Evolutionary conservation across 2,888 invertebrate genomes (phyloP), one percentile per base, ranked within the genome.

Genomic region (Flexamia atlantica): DNA sequence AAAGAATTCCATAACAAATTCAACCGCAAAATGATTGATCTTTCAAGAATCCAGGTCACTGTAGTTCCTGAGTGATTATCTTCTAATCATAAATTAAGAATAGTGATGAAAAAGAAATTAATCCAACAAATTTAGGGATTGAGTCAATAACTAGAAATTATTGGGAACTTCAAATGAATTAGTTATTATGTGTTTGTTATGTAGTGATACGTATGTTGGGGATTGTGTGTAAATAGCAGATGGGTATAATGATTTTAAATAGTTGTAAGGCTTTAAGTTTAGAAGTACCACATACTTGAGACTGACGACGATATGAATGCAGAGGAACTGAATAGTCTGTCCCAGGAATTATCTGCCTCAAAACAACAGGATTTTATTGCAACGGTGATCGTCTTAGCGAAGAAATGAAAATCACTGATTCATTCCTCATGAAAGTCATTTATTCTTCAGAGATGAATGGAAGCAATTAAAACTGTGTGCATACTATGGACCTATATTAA

Each of bases 1-100:
- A 81, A 86, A 30, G 85, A 85, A 50, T 88, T 88, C 84, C 86
- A 86, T 46, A 85, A 86, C 32, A 86, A 87, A 25, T 87, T 87
- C 81, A 88, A 88, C 74, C 85, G 88, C 30, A 88, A 88, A 86
- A 88, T 88, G 86, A 87, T 88, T 36, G 88, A 88, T 83, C 86
- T 88, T 9, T 88, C 88, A 12, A 86, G 88, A 83, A 88, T 88
- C 60, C 87, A 81, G 80, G 87, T 88, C 17, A 84, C 86, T 28
- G 82, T 87, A 20, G 84, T 87, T n/a, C 85, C 81, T 25, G 84
- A 85, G 32, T 82, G 40, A 85, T 23, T 7, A n/a, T 60, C 36
- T 64, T 9, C n/a, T 9, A 23, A 25, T 20, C 2, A 57, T 25
- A 3, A 20, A 23, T 7, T 57, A 57, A 23, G 23, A 23, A 57